These are phyloP conservation scores for Dryobates pubescens DNA, from an alignment of 2,797 vertebrate genomes.

Conservation along the genomic window DNA sequence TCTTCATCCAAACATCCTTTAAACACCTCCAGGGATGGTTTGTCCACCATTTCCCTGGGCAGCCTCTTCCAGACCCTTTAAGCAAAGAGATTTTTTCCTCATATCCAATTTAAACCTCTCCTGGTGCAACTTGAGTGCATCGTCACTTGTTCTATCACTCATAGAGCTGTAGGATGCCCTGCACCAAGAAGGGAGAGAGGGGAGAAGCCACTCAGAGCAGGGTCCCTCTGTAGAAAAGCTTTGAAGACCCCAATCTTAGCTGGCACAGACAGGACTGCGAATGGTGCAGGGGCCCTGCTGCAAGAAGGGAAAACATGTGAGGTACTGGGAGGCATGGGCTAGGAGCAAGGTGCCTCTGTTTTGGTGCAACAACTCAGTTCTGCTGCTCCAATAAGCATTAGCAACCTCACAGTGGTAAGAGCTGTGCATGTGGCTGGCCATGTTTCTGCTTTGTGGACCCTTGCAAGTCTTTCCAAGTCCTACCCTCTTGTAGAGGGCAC, in stretches of 20 bases:
- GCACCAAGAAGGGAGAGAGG: no score
- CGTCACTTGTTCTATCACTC: no score
- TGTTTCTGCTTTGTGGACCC: neutral
- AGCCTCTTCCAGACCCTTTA: no score
- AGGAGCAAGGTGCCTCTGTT: neutral
- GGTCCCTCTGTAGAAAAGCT: neutral
- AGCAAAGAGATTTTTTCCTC: no score
- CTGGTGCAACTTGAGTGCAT: no score
- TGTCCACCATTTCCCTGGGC: no score
- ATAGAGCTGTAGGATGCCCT: neutral
- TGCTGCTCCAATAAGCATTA: neutral
- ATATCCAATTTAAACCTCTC: no score
- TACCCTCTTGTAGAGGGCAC: neutral
- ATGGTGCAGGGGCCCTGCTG: neutral
- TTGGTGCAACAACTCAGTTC: neutral
- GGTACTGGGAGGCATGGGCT: neutral
- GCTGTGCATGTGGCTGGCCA: neutral
- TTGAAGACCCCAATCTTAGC: neutral
- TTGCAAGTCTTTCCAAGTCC: neutral
- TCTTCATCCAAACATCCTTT: no score
- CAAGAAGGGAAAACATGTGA: neutral
- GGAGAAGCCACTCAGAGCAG: neutral
- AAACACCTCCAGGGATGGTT: no score
- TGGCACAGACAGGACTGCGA: neutral
- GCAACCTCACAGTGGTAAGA: neutral